Evolutionary conservation across 2,113 vertebrate genomes (phyloP), one percentile per base, ranked within the genome.

Genomic region (Hirundichthys speculiger): DNA sequence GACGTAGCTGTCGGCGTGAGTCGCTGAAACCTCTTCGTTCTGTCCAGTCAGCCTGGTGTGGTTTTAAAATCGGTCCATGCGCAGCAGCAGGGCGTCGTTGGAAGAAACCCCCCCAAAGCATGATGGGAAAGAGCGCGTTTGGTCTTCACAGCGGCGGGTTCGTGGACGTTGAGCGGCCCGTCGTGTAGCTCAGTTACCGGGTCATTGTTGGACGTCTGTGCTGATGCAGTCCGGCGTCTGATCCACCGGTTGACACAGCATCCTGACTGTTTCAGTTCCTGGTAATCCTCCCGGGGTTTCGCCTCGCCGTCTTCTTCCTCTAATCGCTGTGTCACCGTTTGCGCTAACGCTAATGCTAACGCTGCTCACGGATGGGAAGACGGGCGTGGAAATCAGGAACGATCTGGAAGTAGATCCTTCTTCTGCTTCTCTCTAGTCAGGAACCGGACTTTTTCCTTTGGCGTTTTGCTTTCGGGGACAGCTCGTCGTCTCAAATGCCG

Each of bases 21-120:
- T 4, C 60, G 65, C 69, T 57, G 73, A 75, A 65, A 39, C 64
- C 9, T 2, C 16, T 51, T 64, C 30, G 20, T 52, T 63, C 55
- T 73, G 69, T 66, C 78, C 73, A 55, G 48, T 75, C 13, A 64
- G 80, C 82, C 80, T 83, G 62, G 63, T 80, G 67, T 55, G 83
- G 47, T 69, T 71, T 25, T n/a, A n/a, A 55, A 76, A 46, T 18
- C 43, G 61, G 75, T 15, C 7, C 21, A 24, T 45, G 40, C 25
- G 51, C 38, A 39, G 63, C 75, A 77, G 69, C 74, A 45, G 79
- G 66, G 71, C 72, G 65, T 75, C 77, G 73, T 64, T 51, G 18
- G 57, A 39, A 67, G 61, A 52, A 54, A 61, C 20, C 9, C 46
- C n/a, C 6, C 57, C 39, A 57, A 68, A 52, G 77, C 69, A 72